These are phyloP conservation scores for Lasioglossum marginatum DNA, from an alignment of 2,888 invertebrate species.

Conservation along the genomic window DNA sequence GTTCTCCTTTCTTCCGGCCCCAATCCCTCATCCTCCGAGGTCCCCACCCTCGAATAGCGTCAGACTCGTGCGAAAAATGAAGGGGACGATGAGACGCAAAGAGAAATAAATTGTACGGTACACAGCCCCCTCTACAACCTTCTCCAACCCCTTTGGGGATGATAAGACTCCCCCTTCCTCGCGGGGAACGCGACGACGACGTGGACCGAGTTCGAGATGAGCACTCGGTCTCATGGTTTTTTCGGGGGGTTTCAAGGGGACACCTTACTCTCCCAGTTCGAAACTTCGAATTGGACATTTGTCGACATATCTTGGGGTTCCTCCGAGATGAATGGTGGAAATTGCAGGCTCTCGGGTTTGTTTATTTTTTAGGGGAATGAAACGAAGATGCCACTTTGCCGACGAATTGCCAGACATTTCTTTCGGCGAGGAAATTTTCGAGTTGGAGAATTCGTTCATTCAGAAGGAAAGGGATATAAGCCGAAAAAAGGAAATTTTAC, in stretches of 20 bases:
- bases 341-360: neutral
- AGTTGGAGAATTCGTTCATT: neutral
- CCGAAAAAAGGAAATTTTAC: too few relatives aligned
- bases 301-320: neutral
- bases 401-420: neutral
- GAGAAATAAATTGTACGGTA: conserved; percentile 39
- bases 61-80: conserved; percentile 34
- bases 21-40: neutral
- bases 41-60: neutral
- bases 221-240: neutral
- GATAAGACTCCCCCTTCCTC: neutral
- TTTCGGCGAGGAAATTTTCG: neutral
- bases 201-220: conserved; percentile 6
- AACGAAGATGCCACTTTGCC: neutral
- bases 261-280: neutral
- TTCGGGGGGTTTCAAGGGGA: neutral
- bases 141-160: neutral
- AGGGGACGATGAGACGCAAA: neutral
- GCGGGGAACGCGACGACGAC: neutral
- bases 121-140: neutral
- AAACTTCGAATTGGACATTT: conserved; percentile 14
- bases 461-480: too few relatives aligned
- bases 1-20: neutral
- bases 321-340: neutral
- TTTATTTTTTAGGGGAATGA: neutral